Evolutionary conservation across 2,888 invertebrate species (phyloP).

Genomic region (Leptinotarsa rubiginosa): DNA sequence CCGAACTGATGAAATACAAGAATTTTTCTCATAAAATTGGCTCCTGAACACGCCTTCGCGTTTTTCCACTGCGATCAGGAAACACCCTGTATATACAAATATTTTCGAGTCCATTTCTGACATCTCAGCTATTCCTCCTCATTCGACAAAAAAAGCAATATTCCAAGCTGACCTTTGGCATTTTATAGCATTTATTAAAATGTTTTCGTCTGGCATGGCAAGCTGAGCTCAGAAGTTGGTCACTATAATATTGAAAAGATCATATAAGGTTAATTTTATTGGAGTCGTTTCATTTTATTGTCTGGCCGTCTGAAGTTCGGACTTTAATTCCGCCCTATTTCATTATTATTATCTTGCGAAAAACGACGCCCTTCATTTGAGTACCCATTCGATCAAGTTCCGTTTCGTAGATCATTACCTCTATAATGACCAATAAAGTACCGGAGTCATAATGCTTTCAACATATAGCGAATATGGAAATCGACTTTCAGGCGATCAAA

Average conservation of each 20-base stretch:
- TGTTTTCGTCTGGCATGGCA: neutral
- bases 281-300: constrained; percentile 22
- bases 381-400: neutral
- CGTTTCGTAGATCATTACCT: neutral
- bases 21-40: neutral
- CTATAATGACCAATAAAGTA: constrained; percentile 1
- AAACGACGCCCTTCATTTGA: neutral
- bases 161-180: neutral
- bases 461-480: neutral
- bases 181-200: constrained; percentile 17
- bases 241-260: constrained; percentile 20
- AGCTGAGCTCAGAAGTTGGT: constrained; percentile 17
- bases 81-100: neutral
- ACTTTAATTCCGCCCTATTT: constrained; percentile 20
- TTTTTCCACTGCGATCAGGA: neutral
- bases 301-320: constrained; percentile 21
- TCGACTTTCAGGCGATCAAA: neutral
- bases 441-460: neutral
- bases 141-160: neutral
- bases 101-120: neutral
- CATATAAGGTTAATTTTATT: constrained; percentile 19
- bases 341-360: constrained; percentile 20
- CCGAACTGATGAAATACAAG: too few relatives aligned
- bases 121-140: neutral
- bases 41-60: neutral